Base-by-base conservation (phyloP, 2,888 invertebrate genomes). In the Rhingia rostrata region DNA sequence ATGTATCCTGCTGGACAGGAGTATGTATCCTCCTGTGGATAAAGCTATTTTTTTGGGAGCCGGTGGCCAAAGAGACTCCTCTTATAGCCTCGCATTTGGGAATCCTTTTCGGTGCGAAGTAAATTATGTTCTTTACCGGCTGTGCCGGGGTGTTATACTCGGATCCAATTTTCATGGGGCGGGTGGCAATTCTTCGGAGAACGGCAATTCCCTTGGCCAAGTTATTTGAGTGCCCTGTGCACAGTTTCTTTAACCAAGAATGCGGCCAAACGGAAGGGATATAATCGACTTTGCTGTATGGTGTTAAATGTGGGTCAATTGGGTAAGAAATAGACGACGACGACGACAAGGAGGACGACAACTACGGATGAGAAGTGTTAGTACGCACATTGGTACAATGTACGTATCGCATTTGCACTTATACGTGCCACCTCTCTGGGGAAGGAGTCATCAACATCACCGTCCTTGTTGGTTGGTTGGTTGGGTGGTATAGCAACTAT, bases 271-370 rank as follows among this genome's bases (percentile, higher is more conserved):
- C 2, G 66, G 41, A 47, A 43, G 61, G 54, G 41, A 61, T 35
- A 67, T 80, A 80, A 74, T 80, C 80, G 61, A 63, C 54, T 74
- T 61, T n/a, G 54, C 32, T 56, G 61, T 67, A 56, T 51, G 72
- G 47, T 67, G 47, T 35, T 61, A 77, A 78, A 82, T 82, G 66
- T 78, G 54, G 82, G 82, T 77, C 67, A 82, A 82, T 72, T 53
- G 66, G 60, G 60, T 72, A 47, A 70, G 61, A 69, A 54, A 54
- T n/a, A 47, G 54, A 56, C 7, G 51, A 75, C 35, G 43, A 45
- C 39, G 43, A 41, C 9, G 7, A 56, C 33, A 10, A 12, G 39
- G 22, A 12, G 33, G 43, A 47, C 5, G 47, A 6, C 5, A 35
- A 9, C 22, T 14, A 69, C 10, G 53, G 6, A 12, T n/a, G 54